Conservation (phyloP, 2,797 vertebrate genomes). For the Pygocentrus nattereri region DNA sequence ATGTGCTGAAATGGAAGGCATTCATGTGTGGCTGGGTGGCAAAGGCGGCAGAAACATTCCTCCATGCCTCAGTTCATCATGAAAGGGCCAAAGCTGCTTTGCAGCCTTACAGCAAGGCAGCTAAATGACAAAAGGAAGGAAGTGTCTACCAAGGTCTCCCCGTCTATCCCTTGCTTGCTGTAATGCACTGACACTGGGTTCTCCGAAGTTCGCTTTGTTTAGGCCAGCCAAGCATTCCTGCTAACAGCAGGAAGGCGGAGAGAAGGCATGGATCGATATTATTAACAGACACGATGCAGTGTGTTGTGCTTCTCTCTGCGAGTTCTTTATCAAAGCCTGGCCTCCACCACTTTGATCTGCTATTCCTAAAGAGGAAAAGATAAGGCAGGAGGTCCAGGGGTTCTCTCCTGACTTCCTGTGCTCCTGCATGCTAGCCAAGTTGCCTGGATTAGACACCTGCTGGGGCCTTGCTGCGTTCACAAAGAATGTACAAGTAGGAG, state of each 20-base stretch:
- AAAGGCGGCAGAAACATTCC: not conserved
- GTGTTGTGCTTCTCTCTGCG: not conserved
- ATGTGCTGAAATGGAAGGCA: not conserved
- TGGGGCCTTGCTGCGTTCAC: not conserved
- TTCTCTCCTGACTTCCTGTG: conserved; percentile 6
- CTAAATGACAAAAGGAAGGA: not conserved
- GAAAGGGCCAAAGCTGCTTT: not conserved
- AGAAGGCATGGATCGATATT: conserved; percentile 10
- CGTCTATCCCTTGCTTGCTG: not conserved
- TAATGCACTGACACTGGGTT: not conserved
- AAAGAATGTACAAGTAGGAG: not conserved
- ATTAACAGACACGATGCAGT: not conserved
- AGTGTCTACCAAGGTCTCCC: conserved; percentile 4
- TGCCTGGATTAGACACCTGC: not conserved
- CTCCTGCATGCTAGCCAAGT: not conserved
- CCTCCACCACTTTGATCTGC: conserved; percentile 28
- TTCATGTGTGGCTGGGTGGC: not conserved
- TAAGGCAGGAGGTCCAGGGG: conserved; percentile 14
- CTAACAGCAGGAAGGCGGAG: conserved; percentile 4
- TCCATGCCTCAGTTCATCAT: not conserved
- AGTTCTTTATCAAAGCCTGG: conserved; percentile 42
- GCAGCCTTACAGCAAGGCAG: not conserved
- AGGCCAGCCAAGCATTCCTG: not conserved
- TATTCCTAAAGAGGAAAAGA: conserved; percentile 17
- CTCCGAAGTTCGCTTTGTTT: not conserved